These are phyloP conservation scores for Lasiurus borealis DNA, from an alignment of 2,113 vertebrate species.

Conservation along the genomic window DNA sequence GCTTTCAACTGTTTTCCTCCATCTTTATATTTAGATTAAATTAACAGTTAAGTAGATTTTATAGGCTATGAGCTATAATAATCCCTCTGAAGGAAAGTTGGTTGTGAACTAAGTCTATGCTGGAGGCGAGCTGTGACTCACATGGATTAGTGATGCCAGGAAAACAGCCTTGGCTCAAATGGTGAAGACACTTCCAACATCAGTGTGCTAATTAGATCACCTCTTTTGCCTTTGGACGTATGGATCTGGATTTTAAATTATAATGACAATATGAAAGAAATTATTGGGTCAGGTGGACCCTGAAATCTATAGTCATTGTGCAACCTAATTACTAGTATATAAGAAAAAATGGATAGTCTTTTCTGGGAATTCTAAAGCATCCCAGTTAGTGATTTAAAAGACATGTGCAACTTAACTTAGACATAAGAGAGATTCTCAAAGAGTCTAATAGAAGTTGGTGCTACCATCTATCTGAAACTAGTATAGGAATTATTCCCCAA, in stretches of 20 bases:
- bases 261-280: slow-evolving; percentile 42
- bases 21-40: not conserved
- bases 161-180: not conserved
- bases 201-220: not conserved
- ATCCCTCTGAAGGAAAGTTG: not conserved
- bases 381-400: slow-evolving; percentile 61
- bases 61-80: not conserved
- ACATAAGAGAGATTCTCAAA: slow-evolving; percentile 50
- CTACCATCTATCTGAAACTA: not conserved
- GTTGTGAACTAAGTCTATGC: not conserved
- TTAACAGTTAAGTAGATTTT: slow-evolving; percentile 33
- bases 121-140: not conserved
- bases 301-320: not conserved
- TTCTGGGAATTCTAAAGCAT: not conserved
- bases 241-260: slow-evolving; percentile 32
- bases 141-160: slow-evolving; percentile 26
- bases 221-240: slow-evolving; percentile 39
- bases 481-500: slow-evolving; percentile 58
- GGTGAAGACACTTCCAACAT: slow-evolving; percentile 5
- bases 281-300: not conserved
- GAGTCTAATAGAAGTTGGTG: slow-evolving; percentile 32
- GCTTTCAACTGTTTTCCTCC: slow-evolving; percentile 10
- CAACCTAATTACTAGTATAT: not conserved
- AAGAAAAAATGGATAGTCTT: slow-evolving; percentile 29
- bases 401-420: slow-evolving; percentile 35